Base-by-base conservation (phyloP, 2,797 vertebrate species). In the Danio kyathit region DNA sequence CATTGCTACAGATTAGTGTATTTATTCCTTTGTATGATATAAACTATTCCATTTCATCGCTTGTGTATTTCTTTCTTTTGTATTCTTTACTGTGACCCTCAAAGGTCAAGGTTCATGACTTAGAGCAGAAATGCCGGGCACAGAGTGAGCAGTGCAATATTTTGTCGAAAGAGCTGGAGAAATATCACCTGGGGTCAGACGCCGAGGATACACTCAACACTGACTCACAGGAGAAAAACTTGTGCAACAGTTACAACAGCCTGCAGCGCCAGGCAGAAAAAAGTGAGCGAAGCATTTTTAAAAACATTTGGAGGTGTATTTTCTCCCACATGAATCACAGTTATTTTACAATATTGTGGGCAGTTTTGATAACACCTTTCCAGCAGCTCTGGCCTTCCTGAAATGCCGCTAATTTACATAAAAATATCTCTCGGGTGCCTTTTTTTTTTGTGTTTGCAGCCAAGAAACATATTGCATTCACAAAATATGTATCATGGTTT, bases 101-200 rank as follows among this genome's bases (percentile, higher is more conserved):
- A 41, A 91, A 99, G 97, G 94, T 94, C 90, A 97, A 96, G 89
- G 96, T 97, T 83, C 92, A 90, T 46, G 95, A 96, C 93, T 93
- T 98, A 86, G 96, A 97, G 90, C 94, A 95, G 91, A 96, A 95
- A 95, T 99, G 97, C 88, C 91, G 93, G 87, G 93, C 90, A 2
- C 96, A 97, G 92, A 96, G 94, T 89, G 95, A 98, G 82, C 96
- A 95, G 81, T 96, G 96, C 92, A 91, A 93, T 88, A 94, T 95
- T 88, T 91, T 97, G 88, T 96, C 96, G 10, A 92, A 93, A 90
- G 95, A 97, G 86, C 94, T 98, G 90, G 93, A 97, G 89, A 91
- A 88, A 82, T 95, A 96, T 83, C 92, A 88, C 63, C 92, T 94
- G 91, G 95, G 94, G 80, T 89, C 95, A 0, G 94, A 95, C 71